Conservation (phyloP, 2,113 vertebrate genomes). For the Glaucomys volans region DNA sequence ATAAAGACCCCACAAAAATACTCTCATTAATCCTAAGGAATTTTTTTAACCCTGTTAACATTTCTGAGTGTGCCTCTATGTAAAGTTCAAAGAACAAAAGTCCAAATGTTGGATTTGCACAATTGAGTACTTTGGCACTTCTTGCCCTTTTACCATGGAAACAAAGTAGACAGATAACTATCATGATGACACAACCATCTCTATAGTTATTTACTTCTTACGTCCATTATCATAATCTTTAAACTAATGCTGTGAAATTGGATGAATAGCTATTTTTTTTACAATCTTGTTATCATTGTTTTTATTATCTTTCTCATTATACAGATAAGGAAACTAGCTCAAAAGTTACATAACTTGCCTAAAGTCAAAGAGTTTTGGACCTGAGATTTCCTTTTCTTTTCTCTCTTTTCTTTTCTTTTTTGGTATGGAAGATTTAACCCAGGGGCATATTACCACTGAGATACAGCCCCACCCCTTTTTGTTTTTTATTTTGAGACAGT, state of each 20-base stretch:
- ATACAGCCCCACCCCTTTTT: too few relatives aligned
- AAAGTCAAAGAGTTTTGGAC: slow-evolving; percentile 9
- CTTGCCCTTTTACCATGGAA: slow-evolving; percentile 51
- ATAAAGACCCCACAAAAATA: slow-evolving; percentile 46
- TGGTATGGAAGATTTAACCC: too few relatives aligned
- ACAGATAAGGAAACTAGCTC: slow-evolving; percentile 28
- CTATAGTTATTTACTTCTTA: slow-evolving; percentile 62
- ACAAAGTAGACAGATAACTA: slow-evolving; percentile 47
- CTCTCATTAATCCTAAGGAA: slow-evolving; percentile 17
- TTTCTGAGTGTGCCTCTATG: slow-evolving; percentile 31
- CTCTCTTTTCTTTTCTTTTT: too few relatives aligned
- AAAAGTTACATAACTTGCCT: background rate
- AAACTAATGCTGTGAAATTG: slow-evolving; percentile 29
- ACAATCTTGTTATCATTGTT: slow-evolving; percentile 16
- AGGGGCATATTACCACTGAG: too few relatives aligned
- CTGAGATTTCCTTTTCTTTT: background rate
- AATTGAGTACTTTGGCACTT: slow-evolving; percentile 3
- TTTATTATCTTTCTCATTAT: slow-evolving; percentile 37
- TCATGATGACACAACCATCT: slow-evolving; percentile 24
- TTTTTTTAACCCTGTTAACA: slow-evolving; percentile 49
- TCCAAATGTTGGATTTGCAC: slow-evolving; percentile 40
- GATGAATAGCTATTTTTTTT: slow-evolving; percentile 1
- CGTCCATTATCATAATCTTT: slow-evolving; percentile 34
- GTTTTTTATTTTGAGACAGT: too few relatives aligned
- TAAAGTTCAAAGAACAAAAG: slow-evolving; percentile 60